Evolutionary conservation across 2,888 invertebrate species (phyloP), one percentile per base, ranked within the genome.

Genomic region (Melanostoma scalare): DNA sequence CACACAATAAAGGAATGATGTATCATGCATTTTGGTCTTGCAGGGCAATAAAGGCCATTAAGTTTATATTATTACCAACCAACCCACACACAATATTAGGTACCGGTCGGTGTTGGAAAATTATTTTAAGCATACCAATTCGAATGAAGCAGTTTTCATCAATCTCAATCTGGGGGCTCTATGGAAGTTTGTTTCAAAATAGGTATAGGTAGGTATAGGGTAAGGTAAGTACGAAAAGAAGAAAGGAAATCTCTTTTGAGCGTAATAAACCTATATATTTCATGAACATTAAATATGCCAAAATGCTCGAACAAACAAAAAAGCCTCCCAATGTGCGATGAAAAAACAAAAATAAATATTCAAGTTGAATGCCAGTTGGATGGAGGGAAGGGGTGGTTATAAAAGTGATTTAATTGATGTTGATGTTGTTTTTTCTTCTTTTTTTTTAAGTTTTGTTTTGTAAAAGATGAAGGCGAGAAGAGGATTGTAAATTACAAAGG

Each of bases 321-420:
- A 38, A n/a, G 9, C 8, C 42, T 42, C 6, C 9, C 8, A 46
- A 71, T 38, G 60, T 42, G 52, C 53, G 44, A 40, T 40, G 52
- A 36, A 36, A 38, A 33, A 3, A 2, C 8, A 31, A 44, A 6
- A 8, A 55, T 10, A 46, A 38, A 33, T 31, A 50, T 50, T 44
- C 31, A 74, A 65, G 38, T 55, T 42, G 44, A 50, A 67, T 53
- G 33, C 42, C 10, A 20, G 31, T 35, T 74, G 31, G 38, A 9
- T 36, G 61, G 4, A 9, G 33, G 48, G 42, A 10, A n/a, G 40
- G 6, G 50, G 35, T 20, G 65, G n/a, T 44, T 36, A 42, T 48
- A 6, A 60, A 67, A 78, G 67, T 78, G 38, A 61, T 55, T 78
- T 78, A 78, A 78, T 78, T 78, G 78, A 72, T 60, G 72, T 72